Base-by-base conservation (phyloP, 1,140 invertebrate genomes). In the Metopolophium dirhodum region DNA sequence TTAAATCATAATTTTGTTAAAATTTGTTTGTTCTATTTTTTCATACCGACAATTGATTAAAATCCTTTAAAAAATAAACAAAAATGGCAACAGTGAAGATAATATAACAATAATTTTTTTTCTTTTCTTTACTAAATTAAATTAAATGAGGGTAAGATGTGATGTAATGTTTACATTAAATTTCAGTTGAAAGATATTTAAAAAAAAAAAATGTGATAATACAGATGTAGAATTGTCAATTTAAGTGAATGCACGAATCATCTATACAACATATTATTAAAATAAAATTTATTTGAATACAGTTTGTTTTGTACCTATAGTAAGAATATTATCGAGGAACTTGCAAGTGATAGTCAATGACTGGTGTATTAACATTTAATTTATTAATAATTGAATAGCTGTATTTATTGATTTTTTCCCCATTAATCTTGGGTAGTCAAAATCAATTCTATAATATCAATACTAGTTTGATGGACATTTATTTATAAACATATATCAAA, bases 241-340 rank as follows among this genome's bases (percentile, higher is more conserved):
- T 7, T 77, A 35, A 77, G n/a, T n/a, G n/a, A 30, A 77, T 68
- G n/a, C 3, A 18, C 30, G 9, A n/a, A 68, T 68, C n/a, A n/a
- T 68, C 30, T 68, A 68, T 68, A 68, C n/a, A 77, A 77, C n/a
- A n/a, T 77, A 85, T 83, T 77, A 85, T 83, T 35, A 41, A 41
- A 22, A 41, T 3, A 18, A 85, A 26, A 41, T 41, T 85, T 11
- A 26, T 14, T 85, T 85, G 22, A 23, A 49, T 88, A 49, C 26
- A n/a, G n/a, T 88, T 88, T 88, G 47, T 88, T 88, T 88, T 88
- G 47, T n/a, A 88, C n/a, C 45, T 22, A 51, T 7, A 88, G 18
- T 88, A 20, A 30, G 18, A 88, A 49, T 37, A 11, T 41, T 54
- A 54, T 89, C 6, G 35, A 89, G 49, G 87, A 89, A 86, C 85